These are phyloP conservation scores for Caenorhabditis brenneri DNA, from an alignment of 1,140 invertebrate genomes.

Conservation along the genomic window DNA sequence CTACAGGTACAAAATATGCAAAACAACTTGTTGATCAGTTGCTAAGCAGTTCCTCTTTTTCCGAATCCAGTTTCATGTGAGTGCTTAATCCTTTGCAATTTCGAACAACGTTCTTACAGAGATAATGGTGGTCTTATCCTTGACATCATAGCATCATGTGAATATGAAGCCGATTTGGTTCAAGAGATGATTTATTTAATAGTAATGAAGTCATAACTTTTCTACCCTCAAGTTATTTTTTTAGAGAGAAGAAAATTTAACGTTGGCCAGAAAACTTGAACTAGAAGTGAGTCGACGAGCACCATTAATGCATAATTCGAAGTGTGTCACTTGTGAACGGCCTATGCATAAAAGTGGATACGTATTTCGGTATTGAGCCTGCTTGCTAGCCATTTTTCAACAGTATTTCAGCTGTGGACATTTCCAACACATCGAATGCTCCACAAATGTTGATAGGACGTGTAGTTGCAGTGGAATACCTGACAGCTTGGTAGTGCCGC, in stretches of 20 bases:
- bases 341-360: constrained; percentile 26
- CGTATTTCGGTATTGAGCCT: background rate
- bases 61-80: background rate
- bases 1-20: constrained; percentile 2
- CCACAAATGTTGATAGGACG: background rate
- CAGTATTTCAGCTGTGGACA: background rate
- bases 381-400: background rate
- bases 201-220: background rate
- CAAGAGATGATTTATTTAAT: constrained; percentile 21
- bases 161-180: background rate
- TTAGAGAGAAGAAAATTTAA: constrained; percentile 24
- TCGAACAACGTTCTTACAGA: background rate
- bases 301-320: background rate
- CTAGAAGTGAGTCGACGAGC: constrained; percentile 5
- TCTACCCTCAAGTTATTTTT: background rate
- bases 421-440: constrained; percentile 28
- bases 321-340: background rate
- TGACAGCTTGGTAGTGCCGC: background rate
- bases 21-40: background rate
- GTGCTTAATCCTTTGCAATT: background rate
- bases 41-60: background rate
- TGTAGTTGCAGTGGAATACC: background rate
- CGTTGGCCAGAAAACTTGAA: background rate
- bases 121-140: background rate
- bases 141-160: background rate